Conservation (phyloP, 2,888 invertebrate genomes). For the Euphydryas editha region DNA sequence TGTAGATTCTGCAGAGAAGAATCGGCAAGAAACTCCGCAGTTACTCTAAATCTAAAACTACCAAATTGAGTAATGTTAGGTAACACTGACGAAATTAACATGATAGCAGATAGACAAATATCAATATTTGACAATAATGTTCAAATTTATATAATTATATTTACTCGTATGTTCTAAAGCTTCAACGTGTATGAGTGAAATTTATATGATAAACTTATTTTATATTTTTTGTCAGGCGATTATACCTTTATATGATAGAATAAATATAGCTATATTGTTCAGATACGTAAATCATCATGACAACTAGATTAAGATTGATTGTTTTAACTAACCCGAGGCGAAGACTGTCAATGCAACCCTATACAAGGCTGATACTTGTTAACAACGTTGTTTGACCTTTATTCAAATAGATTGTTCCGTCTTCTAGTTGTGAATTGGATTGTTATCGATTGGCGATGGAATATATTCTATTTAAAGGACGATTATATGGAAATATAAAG, state of each 20-base stretch:
- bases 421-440: conserved; percentile 12
- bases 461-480: background rate
- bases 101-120: too few species aligned
- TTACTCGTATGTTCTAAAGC: too few species aligned
- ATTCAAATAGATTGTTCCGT: conserved; percentile 35
- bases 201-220: too few species aligned
- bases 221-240: too few species aligned
- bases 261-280: background rate
- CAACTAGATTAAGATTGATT: conserved; percentile 37
- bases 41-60: too few species aligned
- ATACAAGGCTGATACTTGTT: conserved; percentile 54
- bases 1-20: too few species aligned
- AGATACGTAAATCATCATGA: conserved; percentile 18
- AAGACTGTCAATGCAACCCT: conserved; percentile 60
- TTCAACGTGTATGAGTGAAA: too few species aligned
- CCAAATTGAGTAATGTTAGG: too few species aligned
- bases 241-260: background rate
- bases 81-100: too few species aligned
- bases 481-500: background rate
- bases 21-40: too few species aligned
- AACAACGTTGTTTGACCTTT: conserved; percentile 51
- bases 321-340: conserved; percentile 46
- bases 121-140: too few species aligned
- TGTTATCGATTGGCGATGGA: background rate
- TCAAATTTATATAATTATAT: too few species aligned